Base-by-base conservation (phyloP, 2,888 invertebrate species). In the Polydesmus complanatus region DNA sequence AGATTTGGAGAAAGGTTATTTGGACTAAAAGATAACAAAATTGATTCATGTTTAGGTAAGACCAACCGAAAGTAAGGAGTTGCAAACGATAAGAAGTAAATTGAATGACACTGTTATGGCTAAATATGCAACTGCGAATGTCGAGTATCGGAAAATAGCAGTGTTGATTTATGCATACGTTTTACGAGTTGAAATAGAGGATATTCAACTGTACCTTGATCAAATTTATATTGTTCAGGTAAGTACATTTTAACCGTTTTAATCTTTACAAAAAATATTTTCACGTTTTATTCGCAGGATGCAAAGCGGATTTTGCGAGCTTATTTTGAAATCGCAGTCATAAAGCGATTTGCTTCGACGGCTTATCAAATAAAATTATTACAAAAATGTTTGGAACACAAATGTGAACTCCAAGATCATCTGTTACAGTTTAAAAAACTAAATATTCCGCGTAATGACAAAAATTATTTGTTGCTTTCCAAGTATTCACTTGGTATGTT, bases 291-390 rank as follows among this genome's bases (percentile, higher is more conserved):
- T 56, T 55, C 27, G 5, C n/a, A 56, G 56, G 27, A 56, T 56
- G 56, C 56, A 18, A 47, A 19, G 27, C 56, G 56, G 14, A 56
- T 56, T 37, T 21, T 56, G 8, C n/a, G 56, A 27, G 56, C 56
- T 3, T 21, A 26, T 2, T 56, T 56, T 47, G 56, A 56, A 21
- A 56, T 56, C 5, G 56, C 56, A 25, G 19, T 56, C 2, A 18
- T 27, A 2, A 37, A 56, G 37, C 37, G 37, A 3, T 27, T 27
- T 25, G 27, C 56, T 8, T 3, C 11, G 21, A 27, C 27, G n/a
- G 27, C 56, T 27, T 18, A 18, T 19, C 56, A 37, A 47, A 27
- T 56, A 27, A 11, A 21, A 37, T 21, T 25, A 21, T 27, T 56
- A 19, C 27, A 21, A 8, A 56, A 27, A 47, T 56, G 37, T 21